Base-by-base conservation (phyloP, 2,797 vertebrate genomes). In the Lacerta bilineata region DNA sequence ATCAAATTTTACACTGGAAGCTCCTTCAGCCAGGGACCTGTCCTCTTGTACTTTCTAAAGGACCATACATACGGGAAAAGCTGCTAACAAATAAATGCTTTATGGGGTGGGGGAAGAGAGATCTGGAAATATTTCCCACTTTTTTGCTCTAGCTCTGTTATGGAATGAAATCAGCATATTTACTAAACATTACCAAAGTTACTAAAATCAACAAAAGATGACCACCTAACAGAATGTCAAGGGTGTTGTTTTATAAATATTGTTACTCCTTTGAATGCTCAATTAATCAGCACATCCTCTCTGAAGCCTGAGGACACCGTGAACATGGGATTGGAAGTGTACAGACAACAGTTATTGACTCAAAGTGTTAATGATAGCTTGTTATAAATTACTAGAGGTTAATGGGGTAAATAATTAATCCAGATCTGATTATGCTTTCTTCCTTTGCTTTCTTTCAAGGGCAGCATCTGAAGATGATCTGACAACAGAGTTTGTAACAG, bases 271-370 rank as follows among this genome's bases (percentile, higher is more conserved):
- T 71, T 20, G 79, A 86, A 87, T 85, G 55, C 83, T 90, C 90
- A 61, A 88, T 93, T 94, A 91, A 94, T 94, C 75, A 85, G 80
- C 5, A 23, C 13, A 71, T 7, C 84, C 71, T 84, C 66, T 59
- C 81, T 93, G 85, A 88, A 93, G 78, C 80, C 0, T 0, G 88
- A 88, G 85, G 91, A 81, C 39, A 25, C 15, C 86, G 83, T n/a
- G 77, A 91, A 39, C 78, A 80, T 27, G 80, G 93, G 77, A 13
- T 46, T 91, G 90, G 86, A 93, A 91, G 91, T 61, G 71, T 83
- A 92, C 83, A 90, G 92, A 91, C 87, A 95, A 90, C 80, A 93
- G 83, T 91, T 95, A 95, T 86, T 95, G 93, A 95, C 93, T 96
- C 93, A 79, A 6, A 90, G 79, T 88, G 85, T 94, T 95, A 94